Conservation (phyloP, 2,888 invertebrate species). For the Drosophila atripex region DNA sequence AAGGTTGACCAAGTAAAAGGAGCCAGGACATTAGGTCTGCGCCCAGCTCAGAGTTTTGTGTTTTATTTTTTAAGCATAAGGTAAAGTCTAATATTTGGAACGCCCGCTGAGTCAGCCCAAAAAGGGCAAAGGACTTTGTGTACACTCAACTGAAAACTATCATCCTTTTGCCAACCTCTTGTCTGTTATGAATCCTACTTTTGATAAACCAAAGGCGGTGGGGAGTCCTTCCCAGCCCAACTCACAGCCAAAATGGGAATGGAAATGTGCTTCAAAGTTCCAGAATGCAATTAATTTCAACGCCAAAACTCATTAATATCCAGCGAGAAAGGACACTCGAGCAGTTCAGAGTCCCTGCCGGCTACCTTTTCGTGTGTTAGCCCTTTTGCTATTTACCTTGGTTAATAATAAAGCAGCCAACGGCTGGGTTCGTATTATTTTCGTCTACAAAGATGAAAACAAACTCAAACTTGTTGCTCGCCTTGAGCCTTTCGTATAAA, state of each 20-base stretch:
- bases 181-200: slow-evolving; percentile 40
- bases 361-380: slow-evolving; percentile 43
- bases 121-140: slow-evolving; percentile 48
- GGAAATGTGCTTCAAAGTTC: slow-evolving; percentile 56
- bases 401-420: slow-evolving; percentile 75
- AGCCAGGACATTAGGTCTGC: slow-evolving; percentile 16
- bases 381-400: slow-evolving; percentile 73
- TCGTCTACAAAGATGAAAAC: slow-evolving; percentile 72
- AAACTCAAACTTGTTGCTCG: slow-evolving; percentile 70
- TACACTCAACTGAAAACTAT: slow-evolving; percentile 28
- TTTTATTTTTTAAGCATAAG: slow-evolving; percentile 63
- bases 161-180: slow-evolving; percentile 30
- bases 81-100: slow-evolving; percentile 58
- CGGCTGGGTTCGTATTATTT: slow-evolving; percentile 69
- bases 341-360: slow-evolving; percentile 38
- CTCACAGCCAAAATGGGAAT: slow-evolving; percentile 46
- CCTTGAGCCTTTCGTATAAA: slow-evolving; percentile 44
- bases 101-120: slow-evolving; percentile 66
- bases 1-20: slow-evolving; percentile 19
- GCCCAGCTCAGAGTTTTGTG: slow-evolving; percentile 46
- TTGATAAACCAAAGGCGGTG: slow-evolving; percentile 52
- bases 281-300: slow-evolving; percentile 76
- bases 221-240: slow-evolving; percentile 5
- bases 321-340: slow-evolving; percentile 66
- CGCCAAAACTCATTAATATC: slow-evolving; percentile 78